Evolutionary conservation across 92 coral and sea anemone genomes (phyloP), one percentile per base, ranked within the genome.

Genomic region (Bergia puertoricense): DNA sequence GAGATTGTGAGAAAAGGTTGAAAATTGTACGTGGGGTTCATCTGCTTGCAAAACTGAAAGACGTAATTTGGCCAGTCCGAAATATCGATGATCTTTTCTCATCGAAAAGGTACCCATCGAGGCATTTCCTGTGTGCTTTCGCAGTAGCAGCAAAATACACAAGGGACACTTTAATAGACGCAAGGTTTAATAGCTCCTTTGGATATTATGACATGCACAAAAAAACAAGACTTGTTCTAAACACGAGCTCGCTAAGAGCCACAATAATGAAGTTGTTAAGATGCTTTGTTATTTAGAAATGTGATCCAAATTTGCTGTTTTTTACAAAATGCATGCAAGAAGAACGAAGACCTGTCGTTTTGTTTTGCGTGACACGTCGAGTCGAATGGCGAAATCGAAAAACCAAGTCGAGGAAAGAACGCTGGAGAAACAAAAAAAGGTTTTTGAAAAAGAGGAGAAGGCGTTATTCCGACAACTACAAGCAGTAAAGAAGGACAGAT

Each of bases 311-410:
- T 54, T 54, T 8, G 54, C 54, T 48, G 54, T 22, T 62, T 23
- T 62, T 62, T 23, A 23, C 13, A 18, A 62, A 62, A 79, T 79
- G 67, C 83, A 51, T 22, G 83, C 83, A 2, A 79, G 13, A 48
- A 50, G 30, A 8, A 54, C 37, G 43, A 50, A 30, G 23, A 78
- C 15, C 7, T 79, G 8, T 37, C 83, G 69, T 50, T 50, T 48
- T 15, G 67, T 50, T 51, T 23, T 79, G 37, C 20, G 67, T 3
- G 83, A 50, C 9, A 9, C 68, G 42, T 50, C 83, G 8, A 79
- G 23, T 50, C 83, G 83, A 30, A 10, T 79, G 3, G 83, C 83
- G 57, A 79, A 50, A 30, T 48, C 44, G 20, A 79, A 62, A 79
- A 79, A 79, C 46, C 40, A 79, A 36, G 69, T 54, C 44, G 83